A percentile compares a stretch with the other conserved stretches of the same genome.
Evolutionary conservation across 2,113 vertebrate genomes (phyloP).

Genomic region (Aleadryas rufinucha): DNA sequence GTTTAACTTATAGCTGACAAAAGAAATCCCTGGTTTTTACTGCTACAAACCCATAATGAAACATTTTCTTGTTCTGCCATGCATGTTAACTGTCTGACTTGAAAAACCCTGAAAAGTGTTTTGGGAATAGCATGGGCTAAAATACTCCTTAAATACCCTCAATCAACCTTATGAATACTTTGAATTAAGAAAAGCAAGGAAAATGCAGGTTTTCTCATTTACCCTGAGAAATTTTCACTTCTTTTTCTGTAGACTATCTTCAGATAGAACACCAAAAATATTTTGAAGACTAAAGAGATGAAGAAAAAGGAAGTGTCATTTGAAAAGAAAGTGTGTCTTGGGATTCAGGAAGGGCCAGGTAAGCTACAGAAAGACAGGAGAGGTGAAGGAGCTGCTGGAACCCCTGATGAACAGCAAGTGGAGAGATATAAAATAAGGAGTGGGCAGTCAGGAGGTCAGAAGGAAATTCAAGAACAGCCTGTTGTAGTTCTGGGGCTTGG

Average conservation of each 20-base stretch:
- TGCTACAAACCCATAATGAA: neutral
- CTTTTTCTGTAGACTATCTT: neutral
- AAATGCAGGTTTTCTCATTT: neutral
- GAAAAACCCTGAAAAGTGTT: neutral
- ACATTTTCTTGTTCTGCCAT: neutral
- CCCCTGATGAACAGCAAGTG: rapidly evolving
- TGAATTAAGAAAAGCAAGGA: neutral
- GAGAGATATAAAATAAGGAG: neutral
- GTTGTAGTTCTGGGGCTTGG: neutral
- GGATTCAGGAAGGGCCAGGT: neutral
- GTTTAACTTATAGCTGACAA: neutral
- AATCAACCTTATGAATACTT: neutral
- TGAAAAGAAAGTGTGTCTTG: neutral
- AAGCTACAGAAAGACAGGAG: neutral
- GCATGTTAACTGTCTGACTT: neutral
- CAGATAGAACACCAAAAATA: neutral
- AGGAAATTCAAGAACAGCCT: neutral
- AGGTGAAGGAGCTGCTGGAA: neutral
- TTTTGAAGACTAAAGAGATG: neutral
- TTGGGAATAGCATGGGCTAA: neutral
- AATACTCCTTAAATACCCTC: neutral
- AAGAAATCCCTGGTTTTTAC: neutral
- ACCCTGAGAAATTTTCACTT: neutral
- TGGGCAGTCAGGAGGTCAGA: neutral
- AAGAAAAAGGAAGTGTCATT: neutral